These are phyloP conservation scores for Drosophila parabipectinata DNA, from an alignment of 1,140 invertebrate species.

Conservation along the genomic window DNA sequence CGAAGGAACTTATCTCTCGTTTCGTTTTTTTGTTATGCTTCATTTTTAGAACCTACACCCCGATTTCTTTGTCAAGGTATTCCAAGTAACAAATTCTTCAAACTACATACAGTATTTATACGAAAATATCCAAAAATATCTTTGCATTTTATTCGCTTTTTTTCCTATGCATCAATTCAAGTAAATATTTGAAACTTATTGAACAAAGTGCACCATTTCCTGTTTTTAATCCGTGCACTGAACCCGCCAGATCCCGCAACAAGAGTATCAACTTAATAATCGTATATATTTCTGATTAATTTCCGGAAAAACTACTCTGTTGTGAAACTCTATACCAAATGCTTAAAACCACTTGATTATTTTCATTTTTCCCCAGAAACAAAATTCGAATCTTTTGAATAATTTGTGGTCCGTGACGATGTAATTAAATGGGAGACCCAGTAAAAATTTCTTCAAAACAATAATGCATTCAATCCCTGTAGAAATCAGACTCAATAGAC, in stretches of 20 bases:
- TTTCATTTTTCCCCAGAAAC: neutral
- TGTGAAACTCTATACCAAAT: constrained; percentile 1
- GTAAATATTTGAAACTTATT: constrained; percentile 49
- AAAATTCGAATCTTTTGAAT: neutral
- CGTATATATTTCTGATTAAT: neutral
- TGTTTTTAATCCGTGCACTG: constrained; percentile 43
- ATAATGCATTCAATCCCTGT: neutral
- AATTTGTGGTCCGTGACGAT: constrained; percentile 10
- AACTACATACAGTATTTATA: constrained; percentile 32
- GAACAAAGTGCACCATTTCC: constrained; percentile 42
- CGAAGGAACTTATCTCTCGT: constrained; percentile 66
- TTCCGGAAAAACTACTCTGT: constrained; percentile 5
- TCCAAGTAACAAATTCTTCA: constrained; percentile 66
- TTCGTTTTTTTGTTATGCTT: constrained; percentile 77
- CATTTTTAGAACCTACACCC: constrained; percentile 84
- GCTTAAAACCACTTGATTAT: neutral
- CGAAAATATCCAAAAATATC: constrained; percentile 32
- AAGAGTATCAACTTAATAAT: neutral
- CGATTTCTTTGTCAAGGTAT: constrained; percentile 84
- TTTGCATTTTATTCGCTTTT: constrained; percentile 73
- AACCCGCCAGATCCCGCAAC: constrained; percentile 9
- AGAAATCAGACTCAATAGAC: constrained; percentile 6
- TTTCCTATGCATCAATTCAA: constrained; percentile 66
- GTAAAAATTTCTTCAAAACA: neutral
- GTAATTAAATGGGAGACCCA: neutral